Conservation (phyloP, 2,888 invertebrate species). For the Formica aserva region DNA sequence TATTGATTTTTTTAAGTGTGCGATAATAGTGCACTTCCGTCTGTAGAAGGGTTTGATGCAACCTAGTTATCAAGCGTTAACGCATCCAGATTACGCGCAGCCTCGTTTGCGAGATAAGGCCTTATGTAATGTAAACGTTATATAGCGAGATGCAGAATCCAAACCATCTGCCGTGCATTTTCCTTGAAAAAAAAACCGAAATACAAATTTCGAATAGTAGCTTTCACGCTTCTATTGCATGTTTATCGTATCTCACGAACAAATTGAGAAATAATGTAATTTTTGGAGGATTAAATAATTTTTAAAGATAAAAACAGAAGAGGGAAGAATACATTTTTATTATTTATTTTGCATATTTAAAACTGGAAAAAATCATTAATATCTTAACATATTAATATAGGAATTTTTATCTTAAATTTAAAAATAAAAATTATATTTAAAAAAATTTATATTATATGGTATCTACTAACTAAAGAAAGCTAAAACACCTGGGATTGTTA, state of each 20-base stretch:
- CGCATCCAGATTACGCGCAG: slow-evolving; percentile 37
- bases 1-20: slow-evolving; percentile 47
- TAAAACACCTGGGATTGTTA: not conserved
- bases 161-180: not conserved
- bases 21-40: slow-evolving; percentile 45
- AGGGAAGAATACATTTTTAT: not conserved
- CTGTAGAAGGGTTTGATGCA: slow-evolving; percentile 30
- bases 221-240: not conserved
- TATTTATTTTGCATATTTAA: not conserved
- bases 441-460: not conserved
- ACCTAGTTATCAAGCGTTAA: slow-evolving; percentile 45
- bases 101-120: slow-evolving; percentile 28
- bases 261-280: not conserved
- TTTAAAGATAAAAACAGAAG: not conserved
- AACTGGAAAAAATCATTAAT: not conserved
- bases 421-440: not conserved
- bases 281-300: not conserved
- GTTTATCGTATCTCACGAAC: not conserved
- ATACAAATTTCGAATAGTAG: not conserved
- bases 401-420: not conserved
- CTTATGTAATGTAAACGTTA: slow-evolving; percentile 2
- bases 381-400: not conserved
- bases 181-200: not conserved
- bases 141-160: slow-evolving; percentile 6
- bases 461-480: not conserved